Base-by-base conservation (phyloP, 2,113 vertebrate genomes). In the Planiliza haematocheilus region DNA sequence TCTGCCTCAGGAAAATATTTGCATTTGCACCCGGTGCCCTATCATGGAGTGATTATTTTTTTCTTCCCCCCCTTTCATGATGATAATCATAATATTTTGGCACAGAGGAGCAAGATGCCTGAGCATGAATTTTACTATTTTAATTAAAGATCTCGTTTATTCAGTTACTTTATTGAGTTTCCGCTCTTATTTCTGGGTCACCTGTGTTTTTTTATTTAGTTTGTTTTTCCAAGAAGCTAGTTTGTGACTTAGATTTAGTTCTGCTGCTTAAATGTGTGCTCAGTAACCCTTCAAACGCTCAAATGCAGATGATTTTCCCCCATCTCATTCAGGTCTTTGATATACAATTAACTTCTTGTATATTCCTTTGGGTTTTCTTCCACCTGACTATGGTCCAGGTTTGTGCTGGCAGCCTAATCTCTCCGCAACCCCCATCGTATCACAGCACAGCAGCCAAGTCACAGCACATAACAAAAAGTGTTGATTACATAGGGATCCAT, bases 401-500 rank as follows among this genome's bases (percentile, higher is more conserved):
- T 21, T 77, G 49, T 50, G 43, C 64, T 59, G 68, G 53, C 53
- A 69, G 46, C n/a, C 18, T 67, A 39, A 36, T 64, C 50, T 63
- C 34, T 69, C 46, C 49, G 58, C 61, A 63, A 62, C 59, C 71
- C 50, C 65, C 75, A 61, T 62, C 49, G 4, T 59, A 52, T 78
- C 77, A 48, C 43, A 70, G 52, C 72, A 71, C 45, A 63, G 52
- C 82, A 81, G 75, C 82, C 82, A 79, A 82, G 65, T 80, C 73
- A 37, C 74, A 82, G 78, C 82, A 79, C 65, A 89, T 82, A 77
- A 89, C 89, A 87, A 85, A 89, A 76, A 83, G 55, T 20, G 53
- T 73, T 90, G 88, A 92, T 91, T 93, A 79, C 86, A 86, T 80
- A 79, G 77, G 63, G 20, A 86, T 87, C 85, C 88, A 83, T 80